phyloP scores from a whole-genome alignment of 1,140 invertebrate genomes.

The Bombus fervidus region DNA sequence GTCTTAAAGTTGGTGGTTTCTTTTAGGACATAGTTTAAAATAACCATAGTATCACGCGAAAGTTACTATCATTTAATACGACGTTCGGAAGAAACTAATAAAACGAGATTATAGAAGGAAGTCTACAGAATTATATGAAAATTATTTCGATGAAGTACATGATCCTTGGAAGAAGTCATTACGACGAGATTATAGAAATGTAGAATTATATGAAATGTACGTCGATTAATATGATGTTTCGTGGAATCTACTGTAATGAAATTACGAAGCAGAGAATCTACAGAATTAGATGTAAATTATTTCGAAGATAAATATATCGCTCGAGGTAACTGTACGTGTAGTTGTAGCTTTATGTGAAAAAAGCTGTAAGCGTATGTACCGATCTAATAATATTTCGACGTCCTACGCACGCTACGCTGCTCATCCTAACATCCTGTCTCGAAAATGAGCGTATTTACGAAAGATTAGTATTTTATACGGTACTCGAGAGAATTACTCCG shows the following conservation, averaged over 20 bases:
- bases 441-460: background rate
- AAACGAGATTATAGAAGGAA: background rate
- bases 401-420: too few species aligned
- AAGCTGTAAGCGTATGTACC: background rate
- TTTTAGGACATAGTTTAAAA: too few species aligned
- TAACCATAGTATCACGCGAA: too few species aligned
- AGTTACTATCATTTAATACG: too few species aligned
- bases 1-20: too few species aligned
- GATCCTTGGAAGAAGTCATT: background rate
- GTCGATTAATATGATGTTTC: background rate
- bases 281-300: background rate
- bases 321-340: background rate
- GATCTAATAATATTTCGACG: background rate
- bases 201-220: background rate
- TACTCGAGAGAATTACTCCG: conserved; percentile 1
- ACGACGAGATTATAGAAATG: background rate
- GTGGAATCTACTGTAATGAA: background rate
- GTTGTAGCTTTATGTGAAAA: background rate
- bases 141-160: background rate
- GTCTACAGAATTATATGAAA: background rate
- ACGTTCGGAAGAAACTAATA: background rate
- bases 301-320: background rate
- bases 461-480: conserved; percentile 13
- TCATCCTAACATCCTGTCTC: background rate
- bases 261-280: background rate